Evolutionary conservation across 2,888 invertebrate genomes (phyloP), one percentile per base, ranked within the genome.

Genomic region (Anarsia innoxiella): DNA sequence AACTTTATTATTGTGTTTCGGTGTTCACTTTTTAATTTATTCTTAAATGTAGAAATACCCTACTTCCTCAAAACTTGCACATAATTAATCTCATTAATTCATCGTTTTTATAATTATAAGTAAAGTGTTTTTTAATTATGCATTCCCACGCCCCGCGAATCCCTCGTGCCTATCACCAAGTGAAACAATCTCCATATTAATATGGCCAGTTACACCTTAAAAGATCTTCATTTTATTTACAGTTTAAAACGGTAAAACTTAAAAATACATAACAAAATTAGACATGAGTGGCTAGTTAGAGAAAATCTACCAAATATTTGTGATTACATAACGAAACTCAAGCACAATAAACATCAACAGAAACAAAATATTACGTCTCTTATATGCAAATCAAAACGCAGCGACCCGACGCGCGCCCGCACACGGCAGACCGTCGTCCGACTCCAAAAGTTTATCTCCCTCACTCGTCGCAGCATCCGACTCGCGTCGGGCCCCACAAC

Each of bases 181-280:
- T 27, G 16, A 40, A 33, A 33, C 26, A 11, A 14, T 52, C 52
- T 54, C 57, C 60, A 59, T 52, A 53, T 45, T 37, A 49, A 46
- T 54, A 69, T 62, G 66, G 62, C 62, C 66, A 63, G 63, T 64
- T 64, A 66, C 58, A 66, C 58, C 65, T 68, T 67, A 67, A 50
- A 69, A 73, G 70, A 73, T 74, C 68, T 72, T 67, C 52, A 66
- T 66, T 64, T 68, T 78, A 78, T 78, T 68, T 77, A 77, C 73
- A 79, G 45, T 66, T 66, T 59, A 65, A 63, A 71, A 69, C 67
- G 72, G 69, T 80, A 75, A 69, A 76, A 76, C 82, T 82, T 82
- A 82, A 76, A 82, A 82, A 74, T 82, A 83, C 69, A 73, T 83
- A 83, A 84, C 83, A 84, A 83, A 71, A 72, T 75, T 53, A 79